A percentile compares a stretch with the other conserved stretches of the same genome.
These are phyloP conservation scores for Proctacanthus coquilletti DNA, from an alignment of 1,140 invertebrate genomes.

Conservation along the genomic window DNA sequence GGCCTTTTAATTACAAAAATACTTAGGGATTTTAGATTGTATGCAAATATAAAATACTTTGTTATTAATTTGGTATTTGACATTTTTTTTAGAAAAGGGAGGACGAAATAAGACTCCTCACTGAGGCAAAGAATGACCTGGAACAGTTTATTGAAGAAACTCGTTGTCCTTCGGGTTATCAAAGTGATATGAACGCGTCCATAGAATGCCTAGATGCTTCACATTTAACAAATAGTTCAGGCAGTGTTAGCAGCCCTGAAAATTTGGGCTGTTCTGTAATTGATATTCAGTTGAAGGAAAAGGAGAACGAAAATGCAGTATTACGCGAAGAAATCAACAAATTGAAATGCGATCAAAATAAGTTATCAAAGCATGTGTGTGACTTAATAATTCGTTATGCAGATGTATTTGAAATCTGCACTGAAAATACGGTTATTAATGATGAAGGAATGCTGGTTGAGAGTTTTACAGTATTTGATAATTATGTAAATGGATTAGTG, in stretches of 20 bases:
- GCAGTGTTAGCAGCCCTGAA: conserved; percentile 14
- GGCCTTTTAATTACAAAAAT: too few relatives aligned
- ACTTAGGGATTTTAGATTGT: too few relatives aligned
- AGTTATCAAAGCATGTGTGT: conserved; percentile 6
- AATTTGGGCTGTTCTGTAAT: conserved; percentile 20
- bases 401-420: conserved; percentile 7
- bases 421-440: conserved; percentile 1
- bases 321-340: conserved; percentile 10
- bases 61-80: too few relatives aligned
- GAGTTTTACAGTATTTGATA: conserved; percentile 7
- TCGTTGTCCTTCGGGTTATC: conserved; percentile 12
- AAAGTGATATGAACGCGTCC: conserved; percentile 14
- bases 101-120: conserved; percentile 8
- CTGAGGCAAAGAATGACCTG: conserved; percentile 16
- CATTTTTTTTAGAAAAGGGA: conserved; percentile 8
- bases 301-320: conserved; percentile 18
- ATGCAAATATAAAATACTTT: too few relatives aligned
- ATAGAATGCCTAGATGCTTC: conserved; percentile 17
- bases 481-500: conserved; percentile 7
- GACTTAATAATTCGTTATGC: conserved; percentile 5
- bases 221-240: conserved; percentile 6
- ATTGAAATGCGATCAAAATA: conserved; percentile 4
- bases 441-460: neutral
- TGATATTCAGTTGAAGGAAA: conserved; percentile 23
- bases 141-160: conserved; percentile 16